Conservation (phyloP, 2,888 invertebrate species). For the Smittia aterrima region DNA sequence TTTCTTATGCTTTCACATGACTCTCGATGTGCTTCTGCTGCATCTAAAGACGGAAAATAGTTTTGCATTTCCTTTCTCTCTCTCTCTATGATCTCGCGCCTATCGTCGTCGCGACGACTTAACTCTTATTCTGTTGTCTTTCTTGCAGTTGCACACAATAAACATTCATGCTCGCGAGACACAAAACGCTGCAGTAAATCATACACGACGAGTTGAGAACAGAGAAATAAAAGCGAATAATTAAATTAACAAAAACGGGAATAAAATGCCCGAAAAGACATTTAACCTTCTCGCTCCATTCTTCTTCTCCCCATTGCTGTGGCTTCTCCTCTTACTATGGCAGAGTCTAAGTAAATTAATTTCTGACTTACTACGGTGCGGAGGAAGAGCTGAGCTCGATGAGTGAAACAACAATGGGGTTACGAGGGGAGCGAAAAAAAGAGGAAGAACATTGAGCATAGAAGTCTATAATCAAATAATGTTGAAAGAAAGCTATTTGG, state of each 20-base stretch:
- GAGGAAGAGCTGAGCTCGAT: no score
- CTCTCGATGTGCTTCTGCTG: neutral
- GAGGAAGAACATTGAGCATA: conserved; percentile 24
- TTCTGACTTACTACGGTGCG: no score
- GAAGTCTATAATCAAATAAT: conserved; percentile 31
- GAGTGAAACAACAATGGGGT: no score
- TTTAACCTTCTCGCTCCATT: conserved; percentile 30
- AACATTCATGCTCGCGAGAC: neutral
- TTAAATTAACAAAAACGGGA: conserved; percentile 23
- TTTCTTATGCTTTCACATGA: neutral
- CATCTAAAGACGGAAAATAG: neutral
- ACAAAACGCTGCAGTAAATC: conserved; percentile 1
- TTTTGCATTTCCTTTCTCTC: neutral
- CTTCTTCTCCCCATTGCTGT: neutral
- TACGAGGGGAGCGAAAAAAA: no score
- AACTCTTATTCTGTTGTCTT: neutral
- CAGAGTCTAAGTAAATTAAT: no score
- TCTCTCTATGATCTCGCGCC: neutral
- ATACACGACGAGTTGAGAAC: neutral
- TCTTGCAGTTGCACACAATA: neutral
- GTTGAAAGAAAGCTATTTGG: no score
- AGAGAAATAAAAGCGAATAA: conserved; percentile 28
- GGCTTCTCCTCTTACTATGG: conserved; percentile 1
- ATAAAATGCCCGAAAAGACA: conserved; percentile 16
- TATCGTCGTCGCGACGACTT: neutral